Base-by-base conservation (phyloP, 2,888 invertebrate genomes). In the Cryptocheilus praepositus region DNA sequence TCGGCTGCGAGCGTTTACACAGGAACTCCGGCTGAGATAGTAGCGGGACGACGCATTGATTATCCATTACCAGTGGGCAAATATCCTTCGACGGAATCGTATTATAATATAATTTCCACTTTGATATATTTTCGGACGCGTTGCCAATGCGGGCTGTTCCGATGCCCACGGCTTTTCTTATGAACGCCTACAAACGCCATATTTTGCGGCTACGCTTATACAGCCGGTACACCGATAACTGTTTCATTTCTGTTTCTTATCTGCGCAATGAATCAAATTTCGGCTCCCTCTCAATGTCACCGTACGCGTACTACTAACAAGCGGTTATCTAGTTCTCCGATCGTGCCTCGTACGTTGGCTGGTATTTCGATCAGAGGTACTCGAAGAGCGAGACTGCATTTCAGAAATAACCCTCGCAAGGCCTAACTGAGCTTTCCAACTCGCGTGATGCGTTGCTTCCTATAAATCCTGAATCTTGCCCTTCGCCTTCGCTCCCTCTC, bases 371-470 rank as follows among this genome's bases (percentile, higher is more conserved):
- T 43, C 56, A 67, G 66, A 54, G 71, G 28, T 51, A 54, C 36
- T 56, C 64, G 51, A 55, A 52, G 58, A 71, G 70, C 61, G 52
- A 58, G 49, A 18, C 55, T 61, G 73, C 79, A 70, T 79, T 73
- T 73, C 73, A 65, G 65, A 63, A 72, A 80, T 71, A 80, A 65
- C 56, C 46, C 55, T 21, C 44, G 58, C 61, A 28, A 71, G 58
- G 59, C 59, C 64, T 74, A 72, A 68, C 67, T 44, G 68, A 45
- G 58, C 73, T 70, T 78, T 76, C 67, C 71, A 61, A 75, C 65
- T 83, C 77, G 83, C 83, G 83, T 83, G 82, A 83, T 81, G 71
- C 79, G 67, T 78, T 66, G 65, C 73, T 70, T 71, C 68, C 81
- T 75, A 83, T 83, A 83, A 83, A 83, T 83, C 79, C 72, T 77